These are phyloP conservation scores for Acrobasis repandana DNA, from an alignment of 2,888 invertebrate species.

Conservation along the genomic window DNA sequence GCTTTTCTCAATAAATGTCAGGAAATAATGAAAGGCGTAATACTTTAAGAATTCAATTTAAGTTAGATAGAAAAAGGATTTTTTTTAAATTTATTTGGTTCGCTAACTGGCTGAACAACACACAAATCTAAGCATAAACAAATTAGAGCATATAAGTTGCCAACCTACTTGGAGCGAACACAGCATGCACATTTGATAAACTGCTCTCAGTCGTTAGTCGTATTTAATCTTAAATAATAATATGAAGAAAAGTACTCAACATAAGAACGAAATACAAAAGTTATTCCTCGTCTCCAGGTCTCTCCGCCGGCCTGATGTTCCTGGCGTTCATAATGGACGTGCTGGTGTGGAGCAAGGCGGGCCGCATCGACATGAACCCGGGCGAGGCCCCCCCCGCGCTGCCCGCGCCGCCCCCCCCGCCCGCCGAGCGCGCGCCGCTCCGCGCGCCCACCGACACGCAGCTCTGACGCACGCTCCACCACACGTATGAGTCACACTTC, in stretches of 20 bases:
- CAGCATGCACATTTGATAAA: too few species aligned
- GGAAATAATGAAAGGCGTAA: too few species aligned
- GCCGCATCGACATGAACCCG: constrained; percentile 88
- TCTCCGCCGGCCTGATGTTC: constrained; percentile 92
- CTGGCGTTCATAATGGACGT: constrained; percentile 94
- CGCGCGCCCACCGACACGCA: constrained; percentile 54
- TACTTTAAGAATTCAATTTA: too few species aligned
- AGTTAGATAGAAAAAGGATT: too few species aligned
- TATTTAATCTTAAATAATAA: too few species aligned
- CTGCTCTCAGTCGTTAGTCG: too few species aligned
- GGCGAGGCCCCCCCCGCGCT: constrained; percentile 47
- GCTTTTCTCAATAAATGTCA: too few species aligned
- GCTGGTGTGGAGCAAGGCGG: constrained; percentile 94
- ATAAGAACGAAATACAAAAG: neutral
- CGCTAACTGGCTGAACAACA: too few species aligned
- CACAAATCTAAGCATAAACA: too few species aligned
- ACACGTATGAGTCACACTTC: constrained; percentile 59
- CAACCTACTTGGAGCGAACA: too few species aligned
- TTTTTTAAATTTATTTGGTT: too few species aligned
- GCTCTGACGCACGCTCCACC: constrained; percentile 55
- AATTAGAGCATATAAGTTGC: too few species aligned
- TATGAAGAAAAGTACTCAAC: neutral
- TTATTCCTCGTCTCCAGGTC: constrained; percentile 80
- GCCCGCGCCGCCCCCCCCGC: constrained; percentile 25
- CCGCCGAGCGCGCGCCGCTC: constrained; percentile 30